Evolutionary conservation across 2,113 vertebrate species (phyloP).

Genomic region (Eulemur rufifrons): DNA sequence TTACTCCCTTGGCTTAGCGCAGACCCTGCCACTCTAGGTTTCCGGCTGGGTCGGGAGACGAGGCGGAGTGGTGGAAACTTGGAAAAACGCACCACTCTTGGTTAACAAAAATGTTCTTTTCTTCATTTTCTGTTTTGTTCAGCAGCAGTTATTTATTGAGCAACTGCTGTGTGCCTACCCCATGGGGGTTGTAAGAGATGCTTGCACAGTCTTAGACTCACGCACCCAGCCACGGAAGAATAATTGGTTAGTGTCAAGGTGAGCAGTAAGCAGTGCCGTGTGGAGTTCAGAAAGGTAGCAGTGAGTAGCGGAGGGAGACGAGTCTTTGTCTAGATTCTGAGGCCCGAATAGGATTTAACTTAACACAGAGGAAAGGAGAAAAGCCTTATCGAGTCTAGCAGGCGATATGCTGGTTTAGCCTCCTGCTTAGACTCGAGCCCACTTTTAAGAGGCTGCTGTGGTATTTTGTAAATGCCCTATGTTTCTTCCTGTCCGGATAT

Average conservation of each 20-base stretch:
- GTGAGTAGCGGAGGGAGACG: not conserved
- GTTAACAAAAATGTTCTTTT: not conserved
- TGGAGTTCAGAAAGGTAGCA: not conserved
- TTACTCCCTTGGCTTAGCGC: not conserved
- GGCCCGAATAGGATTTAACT: not conserved
- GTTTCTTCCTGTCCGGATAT: not conserved
- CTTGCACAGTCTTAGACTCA: not conserved
- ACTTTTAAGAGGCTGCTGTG: not conserved
- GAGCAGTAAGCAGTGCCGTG: not conserved
- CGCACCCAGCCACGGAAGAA: accelerated
- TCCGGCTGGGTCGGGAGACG: not conserved
- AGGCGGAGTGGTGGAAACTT: not conserved
- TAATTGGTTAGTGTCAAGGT: not conserved
- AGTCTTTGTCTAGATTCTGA: not conserved
- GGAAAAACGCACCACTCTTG: not conserved
- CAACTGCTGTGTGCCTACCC: not conserved
- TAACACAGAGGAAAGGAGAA: not conserved
- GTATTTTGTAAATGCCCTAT: not conserved
- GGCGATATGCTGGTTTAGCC: not conserved
- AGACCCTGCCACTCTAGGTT: not conserved
- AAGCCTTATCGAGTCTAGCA: too few relatives aligned
- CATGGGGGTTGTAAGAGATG: not conserved
- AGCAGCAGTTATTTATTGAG: not conserved
- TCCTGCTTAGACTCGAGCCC: not conserved
- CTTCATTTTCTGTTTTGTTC: not conserved